A percentile compares a stretch with the other conserved stretches of the same genome.
phyloP scores from a whole-genome alignment of 2,113 vertebrate genomes.

The Phylloscopus whistleri region DNA sequence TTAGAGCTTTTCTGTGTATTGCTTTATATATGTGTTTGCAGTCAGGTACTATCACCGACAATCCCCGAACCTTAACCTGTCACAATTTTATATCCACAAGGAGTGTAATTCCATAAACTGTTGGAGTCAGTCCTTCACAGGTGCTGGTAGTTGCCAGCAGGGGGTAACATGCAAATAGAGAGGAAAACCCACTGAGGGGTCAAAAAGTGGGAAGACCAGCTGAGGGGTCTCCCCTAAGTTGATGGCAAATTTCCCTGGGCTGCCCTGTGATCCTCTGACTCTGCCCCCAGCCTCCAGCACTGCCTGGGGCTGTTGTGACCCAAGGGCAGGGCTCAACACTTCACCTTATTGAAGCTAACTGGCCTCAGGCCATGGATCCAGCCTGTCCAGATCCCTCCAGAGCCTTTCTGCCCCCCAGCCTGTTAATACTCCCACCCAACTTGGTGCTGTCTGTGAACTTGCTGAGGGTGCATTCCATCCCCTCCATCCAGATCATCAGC shows the following conservation, averaged over 20 bases:
- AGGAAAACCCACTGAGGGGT: background rate
- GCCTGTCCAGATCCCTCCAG: background rate
- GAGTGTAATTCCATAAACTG: background rate
- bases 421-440: fast-evolving
- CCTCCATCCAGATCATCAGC: background rate
- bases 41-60: background rate
- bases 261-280: fast-evolving
- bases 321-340: background rate
- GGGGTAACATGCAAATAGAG: background rate
- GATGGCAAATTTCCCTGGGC: background rate
- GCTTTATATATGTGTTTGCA: background rate
- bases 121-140: background rate
- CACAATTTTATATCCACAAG: background rate
- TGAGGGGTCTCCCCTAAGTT: background rate
- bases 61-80: fast-evolving
- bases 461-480: background rate
- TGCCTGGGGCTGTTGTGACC: background rate
- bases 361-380: background rate
- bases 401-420: background rate
- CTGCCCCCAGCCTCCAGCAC: background rate
- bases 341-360: background rate
- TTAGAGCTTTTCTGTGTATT: background rate
- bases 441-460: fast-evolving
- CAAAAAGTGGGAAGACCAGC: background rate
- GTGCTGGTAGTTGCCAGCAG: background rate